Evolutionary conservation across 2,113 vertebrate genomes (phyloP), one percentile per base, ranked within the genome.

Genomic region (Charadrius vociferus): DNA sequence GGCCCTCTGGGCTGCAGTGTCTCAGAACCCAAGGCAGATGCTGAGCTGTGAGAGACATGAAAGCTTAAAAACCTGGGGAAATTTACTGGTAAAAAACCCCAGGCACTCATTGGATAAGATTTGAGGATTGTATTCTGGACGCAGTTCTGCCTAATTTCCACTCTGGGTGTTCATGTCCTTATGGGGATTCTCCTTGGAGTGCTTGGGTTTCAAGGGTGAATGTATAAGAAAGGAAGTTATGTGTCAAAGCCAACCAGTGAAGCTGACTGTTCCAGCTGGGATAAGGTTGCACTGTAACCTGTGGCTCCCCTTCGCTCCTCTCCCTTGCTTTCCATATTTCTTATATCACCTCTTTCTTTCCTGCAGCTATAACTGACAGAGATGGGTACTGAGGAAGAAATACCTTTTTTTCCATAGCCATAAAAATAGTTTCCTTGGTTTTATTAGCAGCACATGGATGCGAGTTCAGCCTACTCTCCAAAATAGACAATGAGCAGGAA

Each of bases 401-500:
- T 85, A 87, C 43, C 18, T 89, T 86, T 95, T 97, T 95, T 80
- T 79, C 79, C 62, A 92, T 21, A 84, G 45, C n/a, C 30, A 36
- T 92, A 92, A 94, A 97, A 91, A 96, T 88, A 92, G 27, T 67
- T 97, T 91, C 27, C 78, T 94, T 92, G 21, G 29, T 89, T 91
- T 95, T 94, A 98, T 95, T 94, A 77, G 45, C 32, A 71, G 81
- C 27, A 10, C 32, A 95, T 77, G 34, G 52, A 90, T 95, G 65
- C 67, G 66, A 89, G 32, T 75, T 97, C 41, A 93, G 27, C 24
- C 65, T 91, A 89, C 70, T 65, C 65, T 96, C 88, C 72, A 93
- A 97, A 95, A 92, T 5, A 96, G 94, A 93, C 56, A 88, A 36
- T 66, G 58, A 97, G 41, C 61, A 96, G 91, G 91, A 97, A 98